These are phyloP conservation scores for Bunonema sp. DNA, from an alignment of 2,888 invertebrate genomes.

Conservation along the genomic window DNA sequence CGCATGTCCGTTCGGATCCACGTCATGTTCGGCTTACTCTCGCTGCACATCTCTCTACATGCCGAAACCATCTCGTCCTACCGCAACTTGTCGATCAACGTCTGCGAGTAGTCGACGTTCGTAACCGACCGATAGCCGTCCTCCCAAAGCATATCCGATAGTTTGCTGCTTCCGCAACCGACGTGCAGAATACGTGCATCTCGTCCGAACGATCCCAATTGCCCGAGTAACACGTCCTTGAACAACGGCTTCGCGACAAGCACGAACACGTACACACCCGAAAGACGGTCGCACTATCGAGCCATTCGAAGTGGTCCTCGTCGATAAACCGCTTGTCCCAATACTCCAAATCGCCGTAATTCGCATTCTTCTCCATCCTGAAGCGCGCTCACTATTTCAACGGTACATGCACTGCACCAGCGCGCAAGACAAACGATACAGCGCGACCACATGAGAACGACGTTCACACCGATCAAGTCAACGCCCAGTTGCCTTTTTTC, in stretches of 20 bases:
- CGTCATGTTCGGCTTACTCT: too few relatives aligned
- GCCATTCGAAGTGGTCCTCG: constrained; percentile 26
- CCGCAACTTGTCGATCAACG: constrained; percentile 40
- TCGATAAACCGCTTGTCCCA: constrained; percentile 24
- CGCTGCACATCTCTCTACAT: too few relatives aligned
- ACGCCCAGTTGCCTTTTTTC: too few relatives aligned
- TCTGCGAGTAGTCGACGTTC: constrained; percentile 48
- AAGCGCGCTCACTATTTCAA: not conserved
- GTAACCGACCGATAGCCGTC: constrained; percentile 46
- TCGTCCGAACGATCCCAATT: not conserved
- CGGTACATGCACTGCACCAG: not conserved
- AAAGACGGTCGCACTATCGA: constrained; percentile 1
- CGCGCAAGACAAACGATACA: not conserved
- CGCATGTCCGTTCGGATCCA: too few relatives aligned
- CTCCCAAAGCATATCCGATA: constrained; percentile 46
- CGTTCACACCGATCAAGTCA: not conserved
- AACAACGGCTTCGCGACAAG: not conserved
- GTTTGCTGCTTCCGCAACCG: constrained; percentile 49
- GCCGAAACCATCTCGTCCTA: too few relatives aligned
- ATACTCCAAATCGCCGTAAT: constrained; percentile 21
- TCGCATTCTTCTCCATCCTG: constrained; percentile 16
- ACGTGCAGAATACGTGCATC: constrained; percentile 20
- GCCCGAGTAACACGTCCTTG: not conserved
- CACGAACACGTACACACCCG: not conserved
- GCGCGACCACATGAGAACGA: not conserved